Base-by-base conservation (phyloP, 2,113 vertebrate genomes). In the Oreotrochilus melanogaster region DNA sequence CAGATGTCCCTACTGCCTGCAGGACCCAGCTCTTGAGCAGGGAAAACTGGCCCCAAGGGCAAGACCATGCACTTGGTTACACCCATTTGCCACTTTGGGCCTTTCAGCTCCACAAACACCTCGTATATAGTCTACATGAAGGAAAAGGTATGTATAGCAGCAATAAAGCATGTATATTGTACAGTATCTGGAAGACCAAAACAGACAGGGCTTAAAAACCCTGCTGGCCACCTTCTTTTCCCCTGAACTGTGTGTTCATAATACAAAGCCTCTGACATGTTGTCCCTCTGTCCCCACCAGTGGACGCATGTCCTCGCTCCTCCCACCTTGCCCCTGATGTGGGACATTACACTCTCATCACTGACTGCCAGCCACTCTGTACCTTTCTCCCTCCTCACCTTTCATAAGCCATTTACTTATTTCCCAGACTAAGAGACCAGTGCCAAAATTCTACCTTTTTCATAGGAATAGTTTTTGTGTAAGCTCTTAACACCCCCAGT, bases 401-500 rank as follows among this genome's bases (percentile, higher is more conserved):
- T 22, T 2, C 1, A 24, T 5, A 19, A 73, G 42, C n/a, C 30
- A 4, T 71, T 39, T 35, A 2, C 31, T 16, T 30, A 33, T 12
- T 75, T 54, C 43, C 35, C 16, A 17, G 39, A 7, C 80, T n/a
- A 11, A 64, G n/a, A 18, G 24, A 39, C 3, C 23, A 7, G 31
- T 0, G 31, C 37, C 0, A 0, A 22, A 10, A 7, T 21, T 4
- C 6, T 0, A 0, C 18, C 19, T 62, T 48, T 72, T 71, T 37
- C 71, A 7, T 3, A 5, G 30, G 15, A 80, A 15, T 17, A 1
- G 27, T 5, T 65, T 31, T 57, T 27, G 9, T 1, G 2, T 2
- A 7, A 39, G 8, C 12, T 24, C 18, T 86, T 69, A 16, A 15
- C 21, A n/a, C 60, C 39, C 47, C 14, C 0, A 0, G 45, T 1